Percentiles rank a stretch among this genome's conserved stretches.
Evolutionary conservation across 2,888 invertebrate genomes (phyloP).

Genomic region (Acrocyrtus sp.): DNA sequence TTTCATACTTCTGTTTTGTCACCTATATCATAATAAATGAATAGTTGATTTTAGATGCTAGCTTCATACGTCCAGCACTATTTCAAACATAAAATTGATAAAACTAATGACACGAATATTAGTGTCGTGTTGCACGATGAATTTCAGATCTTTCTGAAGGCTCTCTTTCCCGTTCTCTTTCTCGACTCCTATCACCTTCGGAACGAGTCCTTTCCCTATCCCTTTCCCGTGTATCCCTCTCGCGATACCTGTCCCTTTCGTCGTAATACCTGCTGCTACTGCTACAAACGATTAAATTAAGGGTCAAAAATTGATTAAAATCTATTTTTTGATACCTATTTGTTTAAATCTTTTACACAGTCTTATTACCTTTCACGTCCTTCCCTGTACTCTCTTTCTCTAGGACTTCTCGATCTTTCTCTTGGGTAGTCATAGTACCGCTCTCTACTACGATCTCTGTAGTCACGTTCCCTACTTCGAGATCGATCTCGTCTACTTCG

Average conservation of each 20-base stretch:
- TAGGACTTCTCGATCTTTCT: conserved; percentile 80
- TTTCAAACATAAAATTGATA: no score
- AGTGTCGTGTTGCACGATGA: conserved; percentile 61
- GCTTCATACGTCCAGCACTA: no score
- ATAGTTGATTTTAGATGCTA: no score
- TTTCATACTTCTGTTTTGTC: no score
- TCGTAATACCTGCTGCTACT: conserved; percentile 78
- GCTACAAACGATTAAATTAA: conserved; percentile 22
- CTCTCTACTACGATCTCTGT: conserved; percentile 65
- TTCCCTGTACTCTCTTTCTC: conserved; percentile 81
- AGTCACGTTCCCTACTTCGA: conserved; percentile 70
- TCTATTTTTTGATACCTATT: not conserved
- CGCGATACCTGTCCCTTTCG: conserved; percentile 86
- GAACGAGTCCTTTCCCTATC: conserved; percentile 70
- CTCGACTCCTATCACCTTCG: conserved; percentile 72
- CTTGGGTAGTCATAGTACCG: conserved; percentile 73
- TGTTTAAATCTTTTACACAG: not conserved
- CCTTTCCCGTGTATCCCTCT: conserved; percentile 72
- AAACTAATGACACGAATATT: no score
- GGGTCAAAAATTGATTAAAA: not conserved
- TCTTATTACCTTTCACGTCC: conserved; percentile 74
- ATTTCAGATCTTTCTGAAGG: conserved; percentile 71
- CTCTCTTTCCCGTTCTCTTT: conserved; percentile 67
- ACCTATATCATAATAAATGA: no score
- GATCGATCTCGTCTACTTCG: conserved; percentile 74